Evolutionary conservation across 2,113 vertebrate species (phyloP).

Genomic region (Heliornis fulica): DNA sequence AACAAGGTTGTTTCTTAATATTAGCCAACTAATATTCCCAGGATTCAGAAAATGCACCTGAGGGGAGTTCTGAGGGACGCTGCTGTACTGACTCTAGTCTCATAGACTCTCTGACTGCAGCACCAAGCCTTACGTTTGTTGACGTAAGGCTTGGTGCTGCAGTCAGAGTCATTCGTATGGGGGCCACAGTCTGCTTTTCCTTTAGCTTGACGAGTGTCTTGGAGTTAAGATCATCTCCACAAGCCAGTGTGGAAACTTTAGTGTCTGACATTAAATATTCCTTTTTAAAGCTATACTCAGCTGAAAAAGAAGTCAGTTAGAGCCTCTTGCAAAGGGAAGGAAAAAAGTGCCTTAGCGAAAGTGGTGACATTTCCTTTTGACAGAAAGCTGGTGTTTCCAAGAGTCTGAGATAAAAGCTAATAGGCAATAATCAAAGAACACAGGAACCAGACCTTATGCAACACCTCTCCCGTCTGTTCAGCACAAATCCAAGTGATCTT

Average conservation of each 20-base stretch:
- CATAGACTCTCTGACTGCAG: no score
- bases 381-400: conserved; percentile 23
- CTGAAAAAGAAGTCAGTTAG: conserved; percentile 12
- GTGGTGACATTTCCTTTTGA: conserved; percentile 54
- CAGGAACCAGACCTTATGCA: conserved; percentile 20
- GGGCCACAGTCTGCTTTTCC: not conserved
- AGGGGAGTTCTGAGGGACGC: not conserved
- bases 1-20: not conserved
- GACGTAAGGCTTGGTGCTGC: not conserved
- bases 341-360: conserved; percentile 28
- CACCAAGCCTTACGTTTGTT: no score
- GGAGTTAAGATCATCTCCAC: not conserved
- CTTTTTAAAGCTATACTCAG: conserved; percentile 19
- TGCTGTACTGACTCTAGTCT: not conserved
- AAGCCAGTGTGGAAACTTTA: conserved; percentile 18
- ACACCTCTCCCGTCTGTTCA: not conserved
- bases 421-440: conserved; percentile 38
- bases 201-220: not conserved
- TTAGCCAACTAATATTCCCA: not conserved
- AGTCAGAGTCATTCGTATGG: no score
- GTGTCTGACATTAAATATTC: conserved; percentile 54
- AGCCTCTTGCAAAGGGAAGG: conserved; percentile 14
- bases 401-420: conserved; percentile 40
- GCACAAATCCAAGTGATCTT: not conserved
- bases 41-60: not conserved